Evolutionary conservation across 2,888 invertebrate species (phyloP), one percentile per base, ranked within the genome.

Genomic region (Synanthedon tipuliformis): DNA sequence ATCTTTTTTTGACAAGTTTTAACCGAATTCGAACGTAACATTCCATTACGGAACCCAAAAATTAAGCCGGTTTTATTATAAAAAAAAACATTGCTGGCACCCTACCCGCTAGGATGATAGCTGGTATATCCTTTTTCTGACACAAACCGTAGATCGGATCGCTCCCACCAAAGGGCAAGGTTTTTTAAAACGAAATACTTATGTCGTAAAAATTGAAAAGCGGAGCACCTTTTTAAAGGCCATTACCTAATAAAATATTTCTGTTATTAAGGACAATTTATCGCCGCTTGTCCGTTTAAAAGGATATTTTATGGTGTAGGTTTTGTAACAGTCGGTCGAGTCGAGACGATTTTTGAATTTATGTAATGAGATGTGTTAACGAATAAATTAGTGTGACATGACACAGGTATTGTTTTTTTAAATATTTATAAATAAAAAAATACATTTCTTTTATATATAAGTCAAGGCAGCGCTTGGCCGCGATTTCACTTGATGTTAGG

Each of bases 121-220:
- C 73, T 65, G 72, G 65, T 78, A 82, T 81, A 84, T 83, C 75
- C 81, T 66, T 81, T 80, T 80, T 76, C 73, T 82, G 76, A 83
- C 84, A 81, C 81, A 78, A 78, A 75, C 71, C 62, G 69, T 72
- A 78, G 85, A 86, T 87, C 81, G 78, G 80, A 87, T 87, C 85
- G 72, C 68, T 54, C 41, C 63, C 64, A 65, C 70, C 64, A 74
- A 81, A 81, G 77, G 71, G 65, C 61, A 66, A 62, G 61, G 68
- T 79, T 80, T 79, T 79, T 76, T 61, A 65, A 68, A 71, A 69
- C 69, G 69, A 70, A 76, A 76, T 74, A 71, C 71, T 69, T 72
- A 71, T 70, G 73, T 75, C 76, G 72, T 86, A 81, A 81, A 81
- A 78, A 76, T 80, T 75, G 71, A 75, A 79, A 78, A 75, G 72